These are phyloP conservation scores for Limnothrissa miodon DNA, from an alignment of 2,113 vertebrate species.

Conservation along the genomic window DNA sequence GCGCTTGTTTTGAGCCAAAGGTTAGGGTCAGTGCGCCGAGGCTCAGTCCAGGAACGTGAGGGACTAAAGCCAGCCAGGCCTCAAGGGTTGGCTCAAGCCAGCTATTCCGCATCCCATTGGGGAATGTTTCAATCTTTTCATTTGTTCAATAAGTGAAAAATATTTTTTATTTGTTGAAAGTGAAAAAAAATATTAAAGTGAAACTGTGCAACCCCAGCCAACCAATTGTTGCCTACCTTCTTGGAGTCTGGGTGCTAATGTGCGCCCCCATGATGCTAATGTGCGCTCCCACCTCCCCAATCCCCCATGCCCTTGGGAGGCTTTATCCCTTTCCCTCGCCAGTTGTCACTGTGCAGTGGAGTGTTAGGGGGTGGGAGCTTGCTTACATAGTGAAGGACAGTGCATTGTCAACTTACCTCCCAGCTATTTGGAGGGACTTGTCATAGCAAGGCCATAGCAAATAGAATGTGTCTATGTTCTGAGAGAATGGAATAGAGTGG, in stretches of 20 bases:
- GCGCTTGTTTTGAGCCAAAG: background rate
- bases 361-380: background rate
- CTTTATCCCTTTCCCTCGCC: background rate
- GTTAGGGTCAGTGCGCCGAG: background rate
- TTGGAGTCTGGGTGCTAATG: background rate
- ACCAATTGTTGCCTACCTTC: background rate
- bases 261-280: background rate
- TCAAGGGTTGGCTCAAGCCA: background rate
- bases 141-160: background rate
- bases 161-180: no score
- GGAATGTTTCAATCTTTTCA: background rate
- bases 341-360: background rate
- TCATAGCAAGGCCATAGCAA: background rate
- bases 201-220: background rate
- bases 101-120: background rate
- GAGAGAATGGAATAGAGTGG: background rate
- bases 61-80: no score
- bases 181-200: background rate
- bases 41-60: background rate
- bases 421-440: slow-evolving; percentile 27
- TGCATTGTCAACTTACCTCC: slow-evolving; percentile 1
- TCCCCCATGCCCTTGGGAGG: background rate
- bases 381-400: background rate
- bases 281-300: background rate
- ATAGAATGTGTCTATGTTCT: slow-evolving; percentile 22